A percentile compares a stretch with the other conserved stretches of the same genome.
phyloP scores from a whole-genome alignment of 2,113 vertebrate species.

The Cariama cristata region DNA sequence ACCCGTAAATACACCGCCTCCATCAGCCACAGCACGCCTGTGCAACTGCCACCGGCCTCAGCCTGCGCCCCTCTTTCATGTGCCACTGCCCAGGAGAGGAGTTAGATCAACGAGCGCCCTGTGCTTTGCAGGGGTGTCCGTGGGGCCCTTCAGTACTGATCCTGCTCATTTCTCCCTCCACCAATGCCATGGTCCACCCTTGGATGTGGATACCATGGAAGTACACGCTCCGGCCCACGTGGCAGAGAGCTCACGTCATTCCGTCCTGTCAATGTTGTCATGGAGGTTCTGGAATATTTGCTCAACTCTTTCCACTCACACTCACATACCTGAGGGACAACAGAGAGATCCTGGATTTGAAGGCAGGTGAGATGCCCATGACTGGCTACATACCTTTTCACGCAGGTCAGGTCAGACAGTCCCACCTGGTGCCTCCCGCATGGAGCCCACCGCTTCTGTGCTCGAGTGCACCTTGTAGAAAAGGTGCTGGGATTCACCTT shows the following conservation, averaged over 20 bases:
- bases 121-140: not conserved
- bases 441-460: rapidly evolving
- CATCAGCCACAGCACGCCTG: not conserved
- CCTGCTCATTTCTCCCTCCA: not conserved
- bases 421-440: not conserved
- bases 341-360: not conserved
- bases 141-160: not conserved
- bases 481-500: not conserved
- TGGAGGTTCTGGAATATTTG: not conserved
- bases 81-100: not conserved
- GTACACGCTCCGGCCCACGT: rapidly evolving
- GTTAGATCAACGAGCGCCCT: rapidly evolving
- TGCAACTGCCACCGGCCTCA: not conserved
- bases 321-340: not conserved
- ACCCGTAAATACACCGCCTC: not conserved
- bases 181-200: not conserved
- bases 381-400: not conserved
- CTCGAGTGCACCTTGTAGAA: not conserved
- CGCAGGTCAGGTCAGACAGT: not conserved
- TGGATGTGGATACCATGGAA: not conserved
- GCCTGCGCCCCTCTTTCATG: rapidly evolving
- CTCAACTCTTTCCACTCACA: not conserved
- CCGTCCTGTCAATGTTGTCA: rapidly evolving
- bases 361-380: not conserved
- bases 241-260: not conserved